Conservation (phyloP, 2,888 invertebrate genomes). For the Labia minor region DNA sequence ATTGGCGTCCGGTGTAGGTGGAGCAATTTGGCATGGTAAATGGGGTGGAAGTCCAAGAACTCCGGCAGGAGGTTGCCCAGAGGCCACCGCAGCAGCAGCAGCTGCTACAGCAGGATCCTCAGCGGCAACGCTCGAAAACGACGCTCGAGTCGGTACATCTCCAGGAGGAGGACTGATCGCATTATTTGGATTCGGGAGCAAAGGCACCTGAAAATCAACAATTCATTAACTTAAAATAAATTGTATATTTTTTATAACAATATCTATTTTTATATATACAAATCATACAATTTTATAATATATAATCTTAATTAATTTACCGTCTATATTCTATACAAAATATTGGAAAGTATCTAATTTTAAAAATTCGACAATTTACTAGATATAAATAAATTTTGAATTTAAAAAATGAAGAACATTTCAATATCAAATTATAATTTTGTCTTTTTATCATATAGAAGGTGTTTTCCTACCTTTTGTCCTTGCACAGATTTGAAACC, state of each 20-base stretch:
- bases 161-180: constrained; percentile 29
- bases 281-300: too few relatives aligned
- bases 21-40: constrained; percentile 18
- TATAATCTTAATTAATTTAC: too few relatives aligned
- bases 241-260: too few relatives aligned
- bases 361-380: too few relatives aligned
- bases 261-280: background rate
- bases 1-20: constrained; percentile 19
- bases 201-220: constrained; percentile 31
- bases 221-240: constrained; percentile 5
- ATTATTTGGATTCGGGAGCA: constrained; percentile 32
- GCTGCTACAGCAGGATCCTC: constrained; percentile 24
- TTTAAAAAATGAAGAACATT: too few relatives aligned
- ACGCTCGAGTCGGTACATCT: constrained; percentile 25
- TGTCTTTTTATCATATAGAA: too few relatives aligned
- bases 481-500: constrained; percentile 18
- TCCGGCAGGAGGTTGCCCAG: constrained; percentile 15
- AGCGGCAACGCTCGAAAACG: constrained; percentile 22
- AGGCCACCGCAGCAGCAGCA: constrained; percentile 20
- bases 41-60: constrained; percentile 16
- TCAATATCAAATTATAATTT: too few relatives aligned
- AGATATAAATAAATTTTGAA: too few relatives aligned
- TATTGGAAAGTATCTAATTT: too few relatives aligned
- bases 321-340: too few relatives aligned
- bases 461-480: constrained; percentile 15